Conservation (phyloP, 2,888 invertebrate genomes). For the Cataglyphis rosenhaueri region DNA sequence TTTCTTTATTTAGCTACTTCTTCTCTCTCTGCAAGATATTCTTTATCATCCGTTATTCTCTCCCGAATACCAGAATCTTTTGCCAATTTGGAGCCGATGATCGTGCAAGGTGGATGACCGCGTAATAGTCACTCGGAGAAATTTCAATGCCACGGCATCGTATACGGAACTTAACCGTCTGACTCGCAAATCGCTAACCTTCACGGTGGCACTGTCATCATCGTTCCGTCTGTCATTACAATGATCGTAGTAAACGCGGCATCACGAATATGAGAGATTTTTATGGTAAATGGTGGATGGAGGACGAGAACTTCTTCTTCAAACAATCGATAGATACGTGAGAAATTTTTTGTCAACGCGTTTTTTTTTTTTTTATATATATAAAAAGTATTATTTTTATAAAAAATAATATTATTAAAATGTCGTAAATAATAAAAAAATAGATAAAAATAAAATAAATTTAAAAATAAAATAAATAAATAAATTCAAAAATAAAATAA, state of each 20-base stretch:
- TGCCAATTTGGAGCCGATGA: conserved; percentile 24
- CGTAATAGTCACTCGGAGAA: conserved; percentile 43
- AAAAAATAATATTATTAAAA: too few relatives aligned
- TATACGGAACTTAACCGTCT: conserved; percentile 15
- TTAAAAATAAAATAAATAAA: too few relatives aligned
- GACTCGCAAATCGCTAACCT: conserved; percentile 39
- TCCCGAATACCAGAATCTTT: conserved; percentile 8
- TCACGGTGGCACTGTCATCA: conserved; percentile 37
- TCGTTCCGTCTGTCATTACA: conserved; percentile 39
- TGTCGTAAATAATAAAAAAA: not conserved
- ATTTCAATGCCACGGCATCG: conserved; percentile 31
- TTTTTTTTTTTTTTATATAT: not conserved
- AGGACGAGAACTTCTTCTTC: not conserved
- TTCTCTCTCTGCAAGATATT: not conserved
- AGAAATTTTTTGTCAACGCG: not conserved
- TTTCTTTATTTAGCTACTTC: not conserved
- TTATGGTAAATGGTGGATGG: conserved; percentile 3
- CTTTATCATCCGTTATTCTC: not conserved
- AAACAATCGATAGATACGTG: not conserved
- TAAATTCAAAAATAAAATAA: too few relatives aligned
- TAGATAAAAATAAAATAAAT: not conserved
- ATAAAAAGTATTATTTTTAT: not conserved
- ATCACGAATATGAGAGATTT: conserved; percentile 1
- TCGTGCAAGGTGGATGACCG: conserved; percentile 42
- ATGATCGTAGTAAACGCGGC: conserved; percentile 12